Base-by-base conservation (phyloP, 2,888 invertebrate species). In the Omphaloscelis lunosa region DNA sequence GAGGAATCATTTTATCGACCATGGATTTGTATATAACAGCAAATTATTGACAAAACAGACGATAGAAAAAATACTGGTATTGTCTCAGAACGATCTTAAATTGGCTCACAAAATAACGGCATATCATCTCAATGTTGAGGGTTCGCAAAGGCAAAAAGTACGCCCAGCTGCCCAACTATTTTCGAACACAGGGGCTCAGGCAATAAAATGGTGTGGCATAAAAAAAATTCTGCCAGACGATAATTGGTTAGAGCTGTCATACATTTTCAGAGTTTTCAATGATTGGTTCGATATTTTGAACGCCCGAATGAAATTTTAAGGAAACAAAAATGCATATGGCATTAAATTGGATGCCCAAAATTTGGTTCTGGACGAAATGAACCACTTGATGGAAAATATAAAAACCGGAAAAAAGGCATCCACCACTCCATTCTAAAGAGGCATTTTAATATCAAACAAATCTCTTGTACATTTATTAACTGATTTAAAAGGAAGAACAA, bases 81-180 rank as follows among this genome's bases (percentile, higher is more conserved):
- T 61, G 0, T 29, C 61, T 61, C 61, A 61, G 34, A 61, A 61
- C 61, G 34, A 61, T 29, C 61, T 61, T 34, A 61, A 61, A 61
- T 61, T 61, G 61, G 61, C 61, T 61, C 61, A 34, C 61, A 61
- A 61, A 61, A 61, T 61, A 20, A 34, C 61, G n/a, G 11, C 56
- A 5, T 56, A n/a, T 29, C 59, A 59, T 59, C 59, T 61, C 7
- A 29, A 29, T 29, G 29, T 61, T 61, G 59, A 61, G 29, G 59
- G 59, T 20, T 61, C 59, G 59, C 59, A 61, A 61, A 61, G 8
- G 29, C 29, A 20, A 61, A 61, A 61, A 61, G 59, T 29, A 29
- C 59, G 59, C 29, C 29, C 59, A 29, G 61, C 61, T 61, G 61
- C 29, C 20, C 61, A 61, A 61, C 9, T 61, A 17, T 61, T 61